Conservation (phyloP, 2,113 vertebrate species). For the Gorsachius goisagi region DNA sequence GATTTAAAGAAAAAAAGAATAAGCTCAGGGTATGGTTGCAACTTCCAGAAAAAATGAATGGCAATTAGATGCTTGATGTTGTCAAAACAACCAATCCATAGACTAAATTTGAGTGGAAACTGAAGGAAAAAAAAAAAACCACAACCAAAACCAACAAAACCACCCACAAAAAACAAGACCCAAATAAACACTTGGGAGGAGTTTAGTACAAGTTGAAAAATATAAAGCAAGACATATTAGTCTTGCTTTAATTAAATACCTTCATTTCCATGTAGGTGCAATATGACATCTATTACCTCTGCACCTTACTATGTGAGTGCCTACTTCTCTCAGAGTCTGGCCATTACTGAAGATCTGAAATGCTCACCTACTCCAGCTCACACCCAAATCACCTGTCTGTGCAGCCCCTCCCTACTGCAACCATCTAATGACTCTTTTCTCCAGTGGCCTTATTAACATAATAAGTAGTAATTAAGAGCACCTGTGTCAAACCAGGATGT, state of each 20-base stretch:
- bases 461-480: neutral
- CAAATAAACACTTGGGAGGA: neutral
- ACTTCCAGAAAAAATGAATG: neutral
- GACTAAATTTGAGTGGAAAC: neutral
- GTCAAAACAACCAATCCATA: neutral
- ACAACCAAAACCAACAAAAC: too few species aligned
- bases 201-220: neutral
- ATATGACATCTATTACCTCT: neutral
- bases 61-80: neutral
- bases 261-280: neutral
- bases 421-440: neutral
- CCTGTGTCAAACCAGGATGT: neutral
- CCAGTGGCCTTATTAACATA: neutral
- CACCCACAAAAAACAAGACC: neutral
- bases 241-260: neutral
- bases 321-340: neutral
- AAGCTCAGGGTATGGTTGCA: neutral
- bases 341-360: neutral
- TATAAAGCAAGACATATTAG: neutral
- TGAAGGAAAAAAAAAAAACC: neutral
- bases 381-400: neutral
- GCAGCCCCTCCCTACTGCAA: neutral
- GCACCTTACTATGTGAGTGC: rapidly evolving
- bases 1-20: neutral
- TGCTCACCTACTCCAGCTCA: neutral